Evolutionary conservation across 2,113 vertebrate genomes (phyloP).

Genomic region (Grammomys surdaster): DNA sequence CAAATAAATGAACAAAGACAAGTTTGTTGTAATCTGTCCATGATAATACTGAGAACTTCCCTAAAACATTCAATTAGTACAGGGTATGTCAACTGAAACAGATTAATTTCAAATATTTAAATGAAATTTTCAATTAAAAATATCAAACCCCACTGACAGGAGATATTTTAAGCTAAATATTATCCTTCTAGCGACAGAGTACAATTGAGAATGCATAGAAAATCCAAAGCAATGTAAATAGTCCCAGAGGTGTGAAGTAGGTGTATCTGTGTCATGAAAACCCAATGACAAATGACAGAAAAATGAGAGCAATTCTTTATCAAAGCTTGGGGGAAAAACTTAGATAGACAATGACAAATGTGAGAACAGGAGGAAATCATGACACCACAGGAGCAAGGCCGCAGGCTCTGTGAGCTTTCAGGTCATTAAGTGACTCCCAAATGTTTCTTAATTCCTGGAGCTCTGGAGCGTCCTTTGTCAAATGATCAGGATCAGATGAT

Average conservation of each 20-base stretch:
- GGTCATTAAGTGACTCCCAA: background rate
- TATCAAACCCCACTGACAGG: background rate
- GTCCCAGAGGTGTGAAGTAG: background rate
- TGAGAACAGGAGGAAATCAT: background rate
- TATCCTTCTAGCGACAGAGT: background rate
- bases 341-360: background rate
- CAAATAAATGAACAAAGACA: background rate
- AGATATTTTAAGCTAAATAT: background rate
- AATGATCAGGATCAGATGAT: background rate
- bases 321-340: background rate
- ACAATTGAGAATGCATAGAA: background rate
- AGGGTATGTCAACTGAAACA: background rate
- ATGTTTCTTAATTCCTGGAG: background rate
- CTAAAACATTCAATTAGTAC: background rate
- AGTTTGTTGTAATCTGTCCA: background rate
- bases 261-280: background rate
- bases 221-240: background rate
- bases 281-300: background rate
- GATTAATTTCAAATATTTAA: background rate
- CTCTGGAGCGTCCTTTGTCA: background rate
- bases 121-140: background rate
- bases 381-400: background rate
- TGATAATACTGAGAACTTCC: background rate
- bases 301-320: background rate
- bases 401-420: background rate